Base-by-base conservation (phyloP, 2,113 vertebrate genomes). In the Amblyopsis rosae region DNA sequence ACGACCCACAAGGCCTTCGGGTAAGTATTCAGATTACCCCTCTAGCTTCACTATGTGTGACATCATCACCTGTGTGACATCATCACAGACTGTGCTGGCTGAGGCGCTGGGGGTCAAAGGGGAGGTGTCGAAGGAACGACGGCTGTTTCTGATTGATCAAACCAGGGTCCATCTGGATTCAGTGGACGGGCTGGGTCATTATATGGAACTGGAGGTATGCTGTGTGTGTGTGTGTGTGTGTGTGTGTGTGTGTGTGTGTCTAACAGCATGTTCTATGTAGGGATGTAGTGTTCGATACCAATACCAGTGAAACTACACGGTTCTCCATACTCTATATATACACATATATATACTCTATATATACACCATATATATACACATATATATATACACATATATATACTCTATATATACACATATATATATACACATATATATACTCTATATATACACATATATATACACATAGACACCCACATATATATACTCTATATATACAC, bases 141-240 rank as follows among this genome's bases (percentile, higher is more conserved):
- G 71, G 3, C 89, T 96, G 61, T 95, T 90, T 60, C 55, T 94
- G 73, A 89, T 95, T 69, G 95, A 93, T 53, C 95, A 95, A 83
- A 96, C 94, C 6, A 91, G 93, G 54, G 85, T 96, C 55, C 94
- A 95, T 66, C 84, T 95, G 77, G 95, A 95, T 71, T 60, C 16
- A 0, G 95, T 95, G 73, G 90, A 94, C 59, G 93, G 91, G 19
- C 89, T 95, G 47, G 94, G 95, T 6, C 75, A 92, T 75, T 96
- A 93, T 82, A 84, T 95, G 90, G 95, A 96, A 76, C 91, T 96
- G 75, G 95, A 96, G 93, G 94, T 94, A 69, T 1, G 26, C 56
- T 49, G 12, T 49, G 12, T 49, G 12, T 49, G 47, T 49, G 47
- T 33, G 10, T 49, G 9, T 16, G 57, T 49, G 32, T n/a, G 6